Percentiles rank a stretch among this genome's conserved stretches.
These are phyloP conservation scores for Magallana gigas DNA, from an alignment of 1,140 invertebrate species.

Conservation along the genomic window DNA sequence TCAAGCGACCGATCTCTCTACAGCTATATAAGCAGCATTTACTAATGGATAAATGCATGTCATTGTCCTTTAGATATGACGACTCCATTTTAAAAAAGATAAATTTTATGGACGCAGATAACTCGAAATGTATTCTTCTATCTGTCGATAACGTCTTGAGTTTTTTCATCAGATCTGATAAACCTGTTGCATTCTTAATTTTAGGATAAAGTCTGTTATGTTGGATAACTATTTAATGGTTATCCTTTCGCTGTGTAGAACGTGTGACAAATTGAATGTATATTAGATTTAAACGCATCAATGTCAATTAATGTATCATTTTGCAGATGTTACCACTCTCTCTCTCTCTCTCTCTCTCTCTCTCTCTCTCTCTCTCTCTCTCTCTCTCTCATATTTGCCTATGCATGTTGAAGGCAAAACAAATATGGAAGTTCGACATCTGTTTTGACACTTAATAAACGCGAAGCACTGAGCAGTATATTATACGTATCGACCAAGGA, in stretches of 20 bases:
- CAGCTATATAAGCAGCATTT: too few species aligned
- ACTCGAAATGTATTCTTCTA: too few species aligned
- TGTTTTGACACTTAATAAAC: slow-evolving; percentile 24
- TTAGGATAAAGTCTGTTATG: too few species aligned
- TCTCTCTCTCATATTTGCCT: neutral
- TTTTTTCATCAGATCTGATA: too few species aligned
- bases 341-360: neutral
- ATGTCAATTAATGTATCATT: neutral
- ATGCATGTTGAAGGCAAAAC: neutral
- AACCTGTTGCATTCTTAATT: too few species aligned
- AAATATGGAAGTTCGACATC: neutral
- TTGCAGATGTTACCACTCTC: neutral
- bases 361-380: slow-evolving; percentile 24
- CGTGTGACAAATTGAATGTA: neutral
- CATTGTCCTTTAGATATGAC: too few species aligned
- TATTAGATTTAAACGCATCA: neutral
- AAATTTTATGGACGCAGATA: too few species aligned
- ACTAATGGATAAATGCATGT: too few species aligned
- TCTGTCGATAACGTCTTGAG: too few species aligned
- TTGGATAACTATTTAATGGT: neutral
- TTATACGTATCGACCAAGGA: neutral
- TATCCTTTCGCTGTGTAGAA: neutral
- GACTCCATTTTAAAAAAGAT: too few species aligned
- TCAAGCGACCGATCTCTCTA: too few species aligned
- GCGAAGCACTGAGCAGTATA: neutral